These are phyloP conservation scores for Trematomus loennbergii DNA, from an alignment of 2,113 vertebrate genomes.

Conservation along the genomic window DNA sequence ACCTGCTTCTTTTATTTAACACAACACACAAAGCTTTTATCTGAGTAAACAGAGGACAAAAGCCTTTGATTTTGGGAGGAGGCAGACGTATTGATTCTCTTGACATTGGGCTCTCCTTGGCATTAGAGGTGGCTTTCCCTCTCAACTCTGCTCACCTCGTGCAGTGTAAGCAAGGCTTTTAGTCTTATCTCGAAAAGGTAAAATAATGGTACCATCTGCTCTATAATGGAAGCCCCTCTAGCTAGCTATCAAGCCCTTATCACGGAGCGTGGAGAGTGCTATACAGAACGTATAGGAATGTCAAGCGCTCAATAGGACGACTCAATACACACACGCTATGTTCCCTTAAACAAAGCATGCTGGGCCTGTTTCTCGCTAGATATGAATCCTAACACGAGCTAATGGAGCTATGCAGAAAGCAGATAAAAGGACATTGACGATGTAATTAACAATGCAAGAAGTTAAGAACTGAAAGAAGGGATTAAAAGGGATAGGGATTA, in stretches of 20 bases:
- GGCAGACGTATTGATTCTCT: constrained; percentile 74
- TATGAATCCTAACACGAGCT: constrained; percentile 28
- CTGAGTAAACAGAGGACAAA: constrained; percentile 39
- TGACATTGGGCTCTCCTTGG: constrained; percentile 78
- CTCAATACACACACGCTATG: constrained; percentile 41
- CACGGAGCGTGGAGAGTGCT: constrained; percentile 50
- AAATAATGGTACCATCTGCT: constrained; percentile 73
- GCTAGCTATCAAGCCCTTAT: constrained; percentile 66
- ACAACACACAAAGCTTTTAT: constrained; percentile 58
- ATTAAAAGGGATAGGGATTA: constrained; percentile 1
- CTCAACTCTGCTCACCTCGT: constrained; percentile 71
- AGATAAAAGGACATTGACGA: background rate
- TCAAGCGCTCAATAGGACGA: constrained; percentile 62
- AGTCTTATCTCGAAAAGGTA: constrained; percentile 77
- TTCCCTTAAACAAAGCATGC: constrained; percentile 57
- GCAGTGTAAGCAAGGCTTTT: constrained; percentile 64
- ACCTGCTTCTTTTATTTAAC: constrained; percentile 59
- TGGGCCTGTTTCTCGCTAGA: constrained; percentile 23
- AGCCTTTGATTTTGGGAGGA: constrained; percentile 67
- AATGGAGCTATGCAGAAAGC: constrained; percentile 45
- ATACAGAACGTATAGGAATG: constrained; percentile 55
- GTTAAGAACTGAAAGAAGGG: background rate
- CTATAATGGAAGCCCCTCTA: constrained; percentile 55
- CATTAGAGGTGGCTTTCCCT: constrained; percentile 67
- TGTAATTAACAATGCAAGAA: background rate